Base-by-base conservation (phyloP, 1,140 invertebrate species). In the Euura lappo region DNA sequence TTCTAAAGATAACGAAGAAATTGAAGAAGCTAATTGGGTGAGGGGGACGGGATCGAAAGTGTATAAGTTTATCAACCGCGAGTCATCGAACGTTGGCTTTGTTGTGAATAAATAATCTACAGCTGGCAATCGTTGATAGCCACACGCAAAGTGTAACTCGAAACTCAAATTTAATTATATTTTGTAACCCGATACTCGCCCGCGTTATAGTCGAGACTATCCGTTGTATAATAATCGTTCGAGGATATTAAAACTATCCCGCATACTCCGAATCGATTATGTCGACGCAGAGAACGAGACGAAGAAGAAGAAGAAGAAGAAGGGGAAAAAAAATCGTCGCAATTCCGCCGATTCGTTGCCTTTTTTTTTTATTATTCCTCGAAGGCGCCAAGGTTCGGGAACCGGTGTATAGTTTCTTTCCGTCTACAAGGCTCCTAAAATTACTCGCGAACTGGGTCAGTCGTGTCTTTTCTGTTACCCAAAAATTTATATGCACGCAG, bases 101-200 rank as follows among this genome's bases (percentile, higher is more conserved):
- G 51, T 60, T 60, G 51, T 60, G 13, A 11, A 60, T 6, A 3
- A 11, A 6, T 28, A n/a, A 60, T 60, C 7, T 51, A 60, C 51
- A 60, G 10, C 3, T 8, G 51, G 13, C 10, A 60, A 60, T 60
- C 51, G 51, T 8, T 6, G 51, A 60, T 60, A 60, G 51, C 51
- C 51, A 60, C 51, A 60, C 51, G 51, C 51, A n/a, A 60, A 60
- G 4, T 60, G 51, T 60, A 60, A 60, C 51, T 60, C 4, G 51
- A 60, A 28, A 60, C 51, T n/a, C 13, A 60, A 60, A 60, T 60
- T 60, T 60, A 60, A 60, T 60, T 60, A 60, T 60, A 8, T 60
- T 60, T 60, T 60, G 51, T 60, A 60, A 60, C 51, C 51, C 51
- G 51, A 60, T 60, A 60, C 51, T 60, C 51, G 6, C 10, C 8